Base-by-base conservation (phyloP, 2,113 vertebrate species). In the Machaerirhynchus nigripectus region DNA sequence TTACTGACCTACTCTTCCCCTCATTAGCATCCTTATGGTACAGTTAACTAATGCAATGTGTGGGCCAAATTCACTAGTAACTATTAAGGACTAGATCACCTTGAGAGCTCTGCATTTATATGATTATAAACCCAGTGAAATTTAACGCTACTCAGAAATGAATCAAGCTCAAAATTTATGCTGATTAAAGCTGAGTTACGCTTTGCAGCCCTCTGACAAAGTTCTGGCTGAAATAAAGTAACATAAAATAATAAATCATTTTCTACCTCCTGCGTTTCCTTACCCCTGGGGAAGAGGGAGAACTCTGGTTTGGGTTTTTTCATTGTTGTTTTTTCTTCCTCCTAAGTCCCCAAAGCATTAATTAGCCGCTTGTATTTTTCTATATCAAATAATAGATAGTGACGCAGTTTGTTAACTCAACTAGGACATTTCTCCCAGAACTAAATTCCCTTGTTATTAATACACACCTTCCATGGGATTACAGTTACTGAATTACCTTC, bases 351-450 rank as follows among this genome's bases (percentile, higher is more conserved):
- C 11, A 94, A 95, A 93, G 91, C 79, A 78, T 95, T 96, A 97
- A 97, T 97, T 97, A 97, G 89, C 61, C 95, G 67, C 52, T 96
- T 93, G 70, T 27, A 85, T 68, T 97, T 96, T 94, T 93, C 84
- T 89, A 55, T 57, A 92, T 87, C 61, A 91, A 94, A 50, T 96
- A 96, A 85, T 87, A 84, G 67, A 80, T 21, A 68, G 79, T 76
- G 52, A 87, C 4, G 37, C 28, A 93, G 40, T 89, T 94, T 97
- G 85, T 69, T 92, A 93, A 94, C 46, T 87, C 85, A 97, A 21
- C 84, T 78, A 96, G 74, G 74, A 21, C 33, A 55, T 44, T 90
- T 88, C 82, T 64, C 55, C 89, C 78, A 63, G 44, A 96, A 82
- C 46, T 81, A 95, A 17, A 87, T 91, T 87, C 56, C 79, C 55